Base-by-base conservation (phyloP, 2,113 vertebrate species). In the Psilopsiagon aurifrons region DNA sequence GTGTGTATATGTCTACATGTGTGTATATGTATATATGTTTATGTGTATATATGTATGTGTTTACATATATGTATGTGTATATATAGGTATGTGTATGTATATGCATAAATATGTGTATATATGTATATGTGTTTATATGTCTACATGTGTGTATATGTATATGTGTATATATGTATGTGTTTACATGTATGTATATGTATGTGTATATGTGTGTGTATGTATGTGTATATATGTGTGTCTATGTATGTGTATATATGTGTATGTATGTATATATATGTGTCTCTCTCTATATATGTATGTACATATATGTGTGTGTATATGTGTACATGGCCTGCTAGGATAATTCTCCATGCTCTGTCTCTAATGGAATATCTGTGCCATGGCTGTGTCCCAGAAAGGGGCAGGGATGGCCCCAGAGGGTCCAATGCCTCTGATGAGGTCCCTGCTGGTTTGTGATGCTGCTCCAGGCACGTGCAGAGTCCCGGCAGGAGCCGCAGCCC, bases 281-380 rank as follows among this genome's bases (percentile, higher is more conserved):
- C 0, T 52, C 1, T 27, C 35, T 37, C 2, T 19, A 4, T 31
- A 7, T 18, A 4, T 54, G 3, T 55, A 1, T 12, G 4, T 29
- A 2, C 29, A 7, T 12, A 5, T 55, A 7, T 19, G 2, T 31
- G 11, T 55, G 7, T 55, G 7, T 33, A 4, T 19, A 5, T 31
- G 2, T 52, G 3, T 28, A 20, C 33, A 20, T 31, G 54, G 28
- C 33, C 31, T 54, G 25, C 76, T 39, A 2, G 41, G 73, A 47
- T 10, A 55, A 37, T 17, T 55, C 20, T 8, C 54, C n/a, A 14
- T 41, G 41, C 5, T 25, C 46, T 35, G 25, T 41, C 47, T 43
- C 31, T 24, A n/a, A n/a, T 4, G 16, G 60, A 19, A 11, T 2
- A 19, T 11, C 62, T 3, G 41, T 33, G 69, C 41, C 46, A 25